Evolutionary conservation across 2,113 vertebrate species (phyloP).

Genomic region (Sialia sialis): DNA sequence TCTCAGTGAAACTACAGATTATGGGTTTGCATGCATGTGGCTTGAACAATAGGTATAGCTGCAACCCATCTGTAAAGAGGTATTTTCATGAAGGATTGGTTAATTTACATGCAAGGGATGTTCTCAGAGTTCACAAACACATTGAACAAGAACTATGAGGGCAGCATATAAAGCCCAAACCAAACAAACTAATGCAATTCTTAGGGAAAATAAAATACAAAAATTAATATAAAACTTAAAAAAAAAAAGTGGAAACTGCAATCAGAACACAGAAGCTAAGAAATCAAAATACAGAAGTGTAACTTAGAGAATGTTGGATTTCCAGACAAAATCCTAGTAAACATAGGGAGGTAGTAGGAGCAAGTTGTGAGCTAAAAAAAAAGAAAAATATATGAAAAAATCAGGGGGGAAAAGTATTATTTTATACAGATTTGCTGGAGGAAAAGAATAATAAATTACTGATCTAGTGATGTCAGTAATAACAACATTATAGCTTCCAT

Average conservation of each 20-base stretch:
- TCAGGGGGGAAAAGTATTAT: fast-evolving
- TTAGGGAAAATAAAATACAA: background rate
- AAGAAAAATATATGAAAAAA: background rate
- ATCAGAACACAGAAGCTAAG: background rate
- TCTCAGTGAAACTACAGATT: background rate
- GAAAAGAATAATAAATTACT: background rate
- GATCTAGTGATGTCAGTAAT: background rate
- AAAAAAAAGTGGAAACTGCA: background rate
- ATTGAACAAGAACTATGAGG: background rate
- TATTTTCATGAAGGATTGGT: background rate
- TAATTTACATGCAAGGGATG: background rate
- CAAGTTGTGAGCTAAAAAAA: background rate
- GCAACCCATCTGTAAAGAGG: background rate
- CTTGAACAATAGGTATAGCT: background rate
- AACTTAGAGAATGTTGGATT: background rate
- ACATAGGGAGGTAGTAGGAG: background rate
- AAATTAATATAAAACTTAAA: too few species aligned
- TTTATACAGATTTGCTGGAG: background rate
- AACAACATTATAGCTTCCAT: background rate
- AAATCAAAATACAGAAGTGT: background rate
- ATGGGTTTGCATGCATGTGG: background rate
- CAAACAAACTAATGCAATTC: background rate
- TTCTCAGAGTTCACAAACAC: background rate
- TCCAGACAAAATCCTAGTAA: background rate
- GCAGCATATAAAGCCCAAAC: background rate